Evolutionary conservation across 2,797 vertebrate genomes (phyloP).

Genomic region (Caiman crocodilus): DNA sequence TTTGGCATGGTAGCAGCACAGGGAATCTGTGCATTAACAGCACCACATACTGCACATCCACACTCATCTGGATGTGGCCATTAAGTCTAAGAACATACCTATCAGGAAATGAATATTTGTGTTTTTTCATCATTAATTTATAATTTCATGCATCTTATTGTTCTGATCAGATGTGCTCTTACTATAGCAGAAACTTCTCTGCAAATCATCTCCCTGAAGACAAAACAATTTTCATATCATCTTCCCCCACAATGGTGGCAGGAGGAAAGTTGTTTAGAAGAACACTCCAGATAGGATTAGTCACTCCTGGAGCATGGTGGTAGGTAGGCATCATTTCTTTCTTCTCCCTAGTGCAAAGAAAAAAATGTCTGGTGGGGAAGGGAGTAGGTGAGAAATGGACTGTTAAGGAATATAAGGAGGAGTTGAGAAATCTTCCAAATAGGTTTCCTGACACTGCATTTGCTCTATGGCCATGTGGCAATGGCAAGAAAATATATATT

Average conservation of each 20-base stretch:
- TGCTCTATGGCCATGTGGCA: background rate
- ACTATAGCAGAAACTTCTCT: background rate
- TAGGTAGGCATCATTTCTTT: background rate
- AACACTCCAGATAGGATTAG: background rate
- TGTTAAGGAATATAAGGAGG: constrained; percentile 11
- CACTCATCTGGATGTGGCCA: too few relatives aligned
- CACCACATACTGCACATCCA: background rate
- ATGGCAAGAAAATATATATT: background rate
- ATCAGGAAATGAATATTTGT: background rate
- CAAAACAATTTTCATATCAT: background rate
- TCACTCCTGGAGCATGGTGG: background rate
- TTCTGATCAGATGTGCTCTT: background rate
- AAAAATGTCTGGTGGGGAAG: background rate
- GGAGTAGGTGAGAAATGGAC: background rate
- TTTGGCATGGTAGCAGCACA: too few relatives aligned
- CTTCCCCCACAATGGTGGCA: background rate
- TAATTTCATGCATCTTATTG: background rate
- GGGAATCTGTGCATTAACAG: background rate
- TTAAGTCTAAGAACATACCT: background rate
- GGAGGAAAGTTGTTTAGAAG: background rate
- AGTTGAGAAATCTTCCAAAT: background rate
- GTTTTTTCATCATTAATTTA: background rate
- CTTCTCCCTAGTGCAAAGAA: background rate
- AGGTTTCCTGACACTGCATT: background rate
- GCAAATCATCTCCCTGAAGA: background rate